These are phyloP conservation scores for Syrphus vitripennis DNA, from an alignment of 2,888 invertebrate genomes.

Conservation along the genomic window DNA sequence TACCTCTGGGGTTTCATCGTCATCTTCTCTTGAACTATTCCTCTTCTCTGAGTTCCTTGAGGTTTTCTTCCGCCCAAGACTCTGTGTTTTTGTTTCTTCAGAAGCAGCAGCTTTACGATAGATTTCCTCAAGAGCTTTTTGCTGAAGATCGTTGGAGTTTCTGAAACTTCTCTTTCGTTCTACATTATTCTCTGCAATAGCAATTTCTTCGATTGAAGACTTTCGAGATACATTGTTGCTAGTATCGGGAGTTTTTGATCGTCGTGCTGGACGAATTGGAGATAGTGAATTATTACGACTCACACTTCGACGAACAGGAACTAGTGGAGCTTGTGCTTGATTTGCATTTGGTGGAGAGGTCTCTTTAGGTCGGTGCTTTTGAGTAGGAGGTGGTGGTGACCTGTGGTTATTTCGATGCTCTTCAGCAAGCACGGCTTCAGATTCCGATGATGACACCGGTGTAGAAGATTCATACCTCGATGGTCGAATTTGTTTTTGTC, in stretches of 20 bases:
- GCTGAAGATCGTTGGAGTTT: slow-evolving; percentile 60
- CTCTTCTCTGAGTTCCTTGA: background rate
- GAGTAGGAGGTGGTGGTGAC: slow-evolving; percentile 73
- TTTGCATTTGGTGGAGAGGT: background rate
- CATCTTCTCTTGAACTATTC: background rate
- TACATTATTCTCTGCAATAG: slow-evolving; percentile 46
- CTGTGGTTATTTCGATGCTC: slow-evolving; percentile 72
- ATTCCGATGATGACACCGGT: slow-evolving; percentile 79
- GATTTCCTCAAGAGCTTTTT: slow-evolving; percentile 73
- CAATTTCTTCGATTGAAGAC: slow-evolving; percentile 71
- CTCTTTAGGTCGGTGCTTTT: slow-evolving; percentile 53
- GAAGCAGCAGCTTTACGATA: slow-evolving; percentile 71
- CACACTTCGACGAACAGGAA: slow-evolving; percentile 72
- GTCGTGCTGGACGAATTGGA: slow-evolving; percentile 77
- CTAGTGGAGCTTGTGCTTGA: slow-evolving; percentile 48
- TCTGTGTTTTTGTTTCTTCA: slow-evolving; percentile 70
- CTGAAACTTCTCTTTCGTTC: slow-evolving; percentile 26
- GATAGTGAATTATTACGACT: slow-evolving; percentile 78
- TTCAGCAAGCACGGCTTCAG: slow-evolving; percentile 74
- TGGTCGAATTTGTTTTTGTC: slow-evolving; percentile 71
- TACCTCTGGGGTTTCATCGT: background rate
- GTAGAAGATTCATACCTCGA: slow-evolving; percentile 79
- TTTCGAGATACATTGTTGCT: slow-evolving; percentile 72
- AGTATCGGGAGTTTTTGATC: slow-evolving; percentile 78
- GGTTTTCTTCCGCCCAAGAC: slow-evolving; percentile 35